Conservation (phyloP, 53 echinoderm and acorn worm genomes). For the Holothuria scabra region DNA sequence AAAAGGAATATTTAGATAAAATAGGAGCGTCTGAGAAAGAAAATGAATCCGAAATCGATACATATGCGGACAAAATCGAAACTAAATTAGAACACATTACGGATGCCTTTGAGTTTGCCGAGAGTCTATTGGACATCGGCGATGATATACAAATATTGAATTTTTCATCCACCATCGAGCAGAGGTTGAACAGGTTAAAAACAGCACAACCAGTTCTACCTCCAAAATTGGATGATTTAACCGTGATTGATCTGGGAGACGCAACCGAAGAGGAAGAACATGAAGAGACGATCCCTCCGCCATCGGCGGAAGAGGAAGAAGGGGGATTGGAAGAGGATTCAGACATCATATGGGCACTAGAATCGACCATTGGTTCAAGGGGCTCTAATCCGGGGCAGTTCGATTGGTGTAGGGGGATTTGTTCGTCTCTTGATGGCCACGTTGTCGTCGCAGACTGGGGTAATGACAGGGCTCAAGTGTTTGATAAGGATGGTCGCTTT, state of each 20-base stretch:
- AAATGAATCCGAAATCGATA: conserved; percentile 62
- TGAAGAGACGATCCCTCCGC: not conserved
- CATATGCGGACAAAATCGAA: conserved; percentile 70
- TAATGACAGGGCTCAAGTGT: conserved; percentile 87
- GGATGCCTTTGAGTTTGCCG: conserved; percentile 80
- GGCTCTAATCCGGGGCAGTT: conserved; percentile 80
- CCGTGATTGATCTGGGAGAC: conserved; percentile 70
- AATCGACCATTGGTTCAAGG: conserved; percentile 69
- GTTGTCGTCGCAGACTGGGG: conserved; percentile 93
- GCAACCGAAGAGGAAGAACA: conserved; percentile 55
- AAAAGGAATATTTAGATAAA: conserved; percentile 70
- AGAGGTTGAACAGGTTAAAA: conserved; percentile 59
- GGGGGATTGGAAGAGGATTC: conserved; percentile 47
- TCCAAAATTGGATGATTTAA: conserved; percentile 55
- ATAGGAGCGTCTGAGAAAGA: conserved; percentile 62
- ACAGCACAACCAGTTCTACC: conserved; percentile 68
- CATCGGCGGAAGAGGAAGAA: conserved; percentile 33
- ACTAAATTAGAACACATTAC: conserved; percentile 69
- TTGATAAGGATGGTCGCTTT: conserved; percentile 71
- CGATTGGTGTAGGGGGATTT: conserved; percentile 88
- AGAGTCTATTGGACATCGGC: conserved; percentile 79
- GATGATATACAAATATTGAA: conserved; percentile 77
- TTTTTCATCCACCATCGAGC: conserved; percentile 57
- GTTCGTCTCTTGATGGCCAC: conserved; percentile 75
- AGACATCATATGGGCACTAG: conserved; percentile 71